Conservation (phyloP, 2,888 invertebrate genomes). For the Mythimna pallens region DNA sequence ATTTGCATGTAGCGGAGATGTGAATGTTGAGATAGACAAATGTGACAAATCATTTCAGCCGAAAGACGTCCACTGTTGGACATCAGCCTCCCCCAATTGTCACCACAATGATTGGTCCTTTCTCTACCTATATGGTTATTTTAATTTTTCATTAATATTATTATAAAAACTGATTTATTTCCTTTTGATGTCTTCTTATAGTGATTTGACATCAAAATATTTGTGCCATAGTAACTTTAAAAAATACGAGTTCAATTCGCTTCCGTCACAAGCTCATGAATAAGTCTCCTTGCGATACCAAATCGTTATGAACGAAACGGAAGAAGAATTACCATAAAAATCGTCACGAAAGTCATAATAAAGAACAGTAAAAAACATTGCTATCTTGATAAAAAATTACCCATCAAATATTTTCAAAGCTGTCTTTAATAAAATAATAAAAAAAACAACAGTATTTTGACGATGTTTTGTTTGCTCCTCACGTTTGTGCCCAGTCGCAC, state of each 20-base stretch:
- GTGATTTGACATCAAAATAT: not conserved
- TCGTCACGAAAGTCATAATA: constrained; percentile 24
- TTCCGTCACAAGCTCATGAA: constrained; percentile 8
- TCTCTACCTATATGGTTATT: no score
- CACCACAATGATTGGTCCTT: no score
- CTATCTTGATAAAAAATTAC: constrained; percentile 11
- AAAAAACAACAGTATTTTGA: constrained; percentile 26
- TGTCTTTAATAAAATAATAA: constrained; percentile 18
- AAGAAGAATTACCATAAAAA: constrained; percentile 39
- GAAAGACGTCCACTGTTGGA: no score
- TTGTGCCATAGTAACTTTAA: not conserved
- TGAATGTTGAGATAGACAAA: no score
- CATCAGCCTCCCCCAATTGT: no score
- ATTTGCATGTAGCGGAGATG: no score
- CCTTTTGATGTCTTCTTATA: no score
- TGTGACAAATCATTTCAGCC: no score
- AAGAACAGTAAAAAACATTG: constrained; percentile 21
- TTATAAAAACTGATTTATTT: no score
- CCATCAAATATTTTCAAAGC: constrained; percentile 25
- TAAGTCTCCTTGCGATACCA: constrained; percentile 18
- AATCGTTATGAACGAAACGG: constrained; percentile 19
- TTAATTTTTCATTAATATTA: no score
- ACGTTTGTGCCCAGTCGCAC: constrained; percentile 45
- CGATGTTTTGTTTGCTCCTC: constrained; percentile 41
- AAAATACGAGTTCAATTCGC: not conserved